Evolutionary conservation across 2,797 vertebrate genomes (phyloP).

Genomic region (Acridotheres tristis): DNA sequence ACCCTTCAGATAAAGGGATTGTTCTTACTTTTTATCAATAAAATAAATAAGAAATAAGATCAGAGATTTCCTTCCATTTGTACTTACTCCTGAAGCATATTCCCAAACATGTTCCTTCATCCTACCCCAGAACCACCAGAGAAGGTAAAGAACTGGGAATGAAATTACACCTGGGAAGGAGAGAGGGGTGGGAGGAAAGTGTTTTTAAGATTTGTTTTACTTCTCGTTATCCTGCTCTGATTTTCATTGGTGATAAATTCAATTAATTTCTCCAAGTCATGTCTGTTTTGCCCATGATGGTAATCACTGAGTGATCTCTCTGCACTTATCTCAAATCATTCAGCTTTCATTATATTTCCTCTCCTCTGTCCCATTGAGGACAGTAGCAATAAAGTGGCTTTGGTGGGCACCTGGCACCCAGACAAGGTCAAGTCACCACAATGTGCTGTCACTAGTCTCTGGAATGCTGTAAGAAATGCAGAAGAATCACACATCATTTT

Average conservation of each 20-base stretch:
- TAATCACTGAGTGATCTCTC: neutral
- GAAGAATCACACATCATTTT: neutral
- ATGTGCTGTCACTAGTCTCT: neutral
- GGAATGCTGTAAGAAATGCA: neutral
- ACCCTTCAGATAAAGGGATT: neutral
- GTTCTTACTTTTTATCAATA: neutral
- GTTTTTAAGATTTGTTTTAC: neutral
- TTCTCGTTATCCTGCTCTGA: neutral
- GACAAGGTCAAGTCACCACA: neutral
- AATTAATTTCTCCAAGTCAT: neutral
- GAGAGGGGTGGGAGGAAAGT: neutral
- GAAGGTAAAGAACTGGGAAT: neutral
- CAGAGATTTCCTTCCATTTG: neutral
- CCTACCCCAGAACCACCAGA: neutral
- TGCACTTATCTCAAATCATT: neutral
- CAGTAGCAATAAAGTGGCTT: neutral
- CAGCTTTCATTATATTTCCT: neutral
- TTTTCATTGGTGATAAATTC: neutral
- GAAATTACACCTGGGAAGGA: neutral
- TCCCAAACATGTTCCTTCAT: neutral
- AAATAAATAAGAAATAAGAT: neutral
- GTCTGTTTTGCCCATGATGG: accelerated
- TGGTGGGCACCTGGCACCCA: neutral
- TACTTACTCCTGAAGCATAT: neutral
- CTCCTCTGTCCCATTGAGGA: neutral